A percentile compares a stretch with the other conserved stretches of the same genome.
phyloP scores from a whole-genome alignment of 2,113 vertebrate genomes.

The Andinoacara biseriatus region DNA sequence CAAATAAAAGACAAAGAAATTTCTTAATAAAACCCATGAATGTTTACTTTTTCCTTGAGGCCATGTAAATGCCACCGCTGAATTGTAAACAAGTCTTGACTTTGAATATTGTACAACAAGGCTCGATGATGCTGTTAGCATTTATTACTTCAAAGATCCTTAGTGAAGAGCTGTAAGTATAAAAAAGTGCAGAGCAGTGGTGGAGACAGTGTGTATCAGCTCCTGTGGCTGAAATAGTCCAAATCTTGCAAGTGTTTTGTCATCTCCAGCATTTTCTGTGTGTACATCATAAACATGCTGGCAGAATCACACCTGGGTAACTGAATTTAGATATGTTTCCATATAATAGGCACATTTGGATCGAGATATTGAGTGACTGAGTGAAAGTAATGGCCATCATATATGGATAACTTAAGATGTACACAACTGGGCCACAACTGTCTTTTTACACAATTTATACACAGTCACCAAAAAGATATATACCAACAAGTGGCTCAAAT shows the following conservation, averaged over 20 bases:
- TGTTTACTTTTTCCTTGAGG: conserved; percentile 47
- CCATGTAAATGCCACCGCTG: conserved; percentile 52
- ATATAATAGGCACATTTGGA: conserved; percentile 79
- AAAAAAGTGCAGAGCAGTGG: conserved; percentile 55
- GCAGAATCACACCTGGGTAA: conserved; percentile 67
- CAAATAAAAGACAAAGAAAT: conserved; percentile 20
- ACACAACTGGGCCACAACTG: conserved; percentile 4
- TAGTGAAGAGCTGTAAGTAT: conserved; percentile 54
- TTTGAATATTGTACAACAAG: conserved; percentile 67
- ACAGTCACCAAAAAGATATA: not conserved
- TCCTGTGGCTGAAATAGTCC: conserved; percentile 34
- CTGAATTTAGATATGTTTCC: conserved; percentile 77
- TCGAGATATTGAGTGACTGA: conserved; percentile 60
- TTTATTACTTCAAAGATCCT: conserved; percentile 41
- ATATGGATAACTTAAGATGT: conserved; percentile 19
- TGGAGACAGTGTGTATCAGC: conserved; percentile 28
- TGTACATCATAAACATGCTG: conserved; percentile 35
- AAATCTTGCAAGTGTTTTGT: conserved; percentile 54
- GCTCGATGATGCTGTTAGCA: conserved; percentile 47
- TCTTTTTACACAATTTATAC: not conserved
- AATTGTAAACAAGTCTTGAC: conserved; percentile 78
- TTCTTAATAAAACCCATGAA: conserved; percentile 36
- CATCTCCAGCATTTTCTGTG: conserved; percentile 31
- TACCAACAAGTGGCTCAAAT: not conserved
- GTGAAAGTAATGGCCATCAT: conserved; percentile 35